These are phyloP conservation scores for Myotis planiceps DNA, from an alignment of 2,797 vertebrate species.

Conservation along the genomic window DNA sequence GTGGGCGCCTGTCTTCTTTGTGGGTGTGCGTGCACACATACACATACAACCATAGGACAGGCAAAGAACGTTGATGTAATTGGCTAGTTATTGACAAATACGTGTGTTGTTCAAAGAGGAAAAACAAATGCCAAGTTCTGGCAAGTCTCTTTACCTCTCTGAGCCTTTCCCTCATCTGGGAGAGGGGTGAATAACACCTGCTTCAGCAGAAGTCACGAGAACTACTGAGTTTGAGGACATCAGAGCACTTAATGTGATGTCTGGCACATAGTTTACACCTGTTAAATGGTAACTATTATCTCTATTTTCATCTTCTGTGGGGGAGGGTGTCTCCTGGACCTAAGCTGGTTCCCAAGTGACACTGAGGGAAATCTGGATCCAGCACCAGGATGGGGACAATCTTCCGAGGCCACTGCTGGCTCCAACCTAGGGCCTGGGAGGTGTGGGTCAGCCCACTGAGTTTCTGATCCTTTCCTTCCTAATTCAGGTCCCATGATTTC, in stretches of 20 bases:
- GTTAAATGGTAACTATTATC: not conserved
- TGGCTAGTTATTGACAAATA: not conserved
- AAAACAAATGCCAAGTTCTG: not conserved
- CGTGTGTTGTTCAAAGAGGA: not conserved
- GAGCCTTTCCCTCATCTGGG: constrained; percentile 34
- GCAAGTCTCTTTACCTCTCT: not conserved
- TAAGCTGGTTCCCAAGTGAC: not conserved
- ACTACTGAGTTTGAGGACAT: not conserved
- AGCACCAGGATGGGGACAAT: not conserved
- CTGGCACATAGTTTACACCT: not conserved
- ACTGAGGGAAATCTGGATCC: not conserved
- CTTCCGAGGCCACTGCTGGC: not conserved
- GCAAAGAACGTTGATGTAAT: not conserved
- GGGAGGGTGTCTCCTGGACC: not conserved
- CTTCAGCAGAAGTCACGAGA: not conserved
- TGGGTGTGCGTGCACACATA: not conserved
- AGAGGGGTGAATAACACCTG: not conserved
- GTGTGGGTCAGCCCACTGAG: not conserved
- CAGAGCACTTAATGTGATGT: not conserved
- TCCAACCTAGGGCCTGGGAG: not conserved
- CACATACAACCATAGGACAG: not conserved
- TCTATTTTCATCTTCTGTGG: constrained; percentile 18
- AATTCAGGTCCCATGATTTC: constrained; percentile 17
- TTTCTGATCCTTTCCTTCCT: constrained; percentile 54
- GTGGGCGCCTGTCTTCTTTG: not conserved